These are phyloP conservation scores for Haliaeetus leucogaster DNA, from an alignment of 2,113 vertebrate genomes.

Conservation along the genomic window DNA sequence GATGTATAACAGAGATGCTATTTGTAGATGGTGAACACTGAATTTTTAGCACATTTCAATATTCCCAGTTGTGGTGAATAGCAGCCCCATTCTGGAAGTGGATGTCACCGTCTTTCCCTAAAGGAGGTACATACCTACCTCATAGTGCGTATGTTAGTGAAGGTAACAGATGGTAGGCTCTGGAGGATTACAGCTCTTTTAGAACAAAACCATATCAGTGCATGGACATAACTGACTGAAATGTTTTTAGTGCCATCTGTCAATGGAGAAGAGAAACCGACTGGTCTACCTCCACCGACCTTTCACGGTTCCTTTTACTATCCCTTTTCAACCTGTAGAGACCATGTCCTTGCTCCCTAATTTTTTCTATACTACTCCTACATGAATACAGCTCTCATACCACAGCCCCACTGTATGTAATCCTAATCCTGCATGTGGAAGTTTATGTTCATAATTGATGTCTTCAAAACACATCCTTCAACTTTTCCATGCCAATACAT, in stretches of 20 bases:
- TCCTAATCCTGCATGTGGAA: background rate
- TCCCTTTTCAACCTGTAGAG: background rate
- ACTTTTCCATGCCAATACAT: background rate
- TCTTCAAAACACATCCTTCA: background rate
- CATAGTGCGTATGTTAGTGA: background rate
- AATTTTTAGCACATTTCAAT: conserved; percentile 51
- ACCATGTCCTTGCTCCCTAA: background rate
- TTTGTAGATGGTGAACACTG: conserved; percentile 7
- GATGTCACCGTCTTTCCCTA: background rate
- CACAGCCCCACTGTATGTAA: fast-evolving
- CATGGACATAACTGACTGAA: conserved; percentile 6
- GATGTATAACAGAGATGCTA: background rate
- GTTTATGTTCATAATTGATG: background rate
- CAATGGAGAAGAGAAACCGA: background rate
- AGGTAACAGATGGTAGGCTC: conserved; percentile 28
- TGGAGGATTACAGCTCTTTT: background rate
- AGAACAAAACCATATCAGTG: background rate
- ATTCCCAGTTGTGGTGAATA: background rate
- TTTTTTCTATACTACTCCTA: background rate
- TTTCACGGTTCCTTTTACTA: background rate
- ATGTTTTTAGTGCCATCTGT: conserved; percentile 14
- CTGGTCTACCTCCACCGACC: background rate
- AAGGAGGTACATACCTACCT: background rate
- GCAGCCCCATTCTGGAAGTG: conserved; percentile 3
- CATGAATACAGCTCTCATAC: background rate